Evolutionary conservation across 2,797 vertebrate genomes (phyloP), one percentile per base, ranked within the genome.

Genomic region (Silurus lanzhouensis): DNA sequence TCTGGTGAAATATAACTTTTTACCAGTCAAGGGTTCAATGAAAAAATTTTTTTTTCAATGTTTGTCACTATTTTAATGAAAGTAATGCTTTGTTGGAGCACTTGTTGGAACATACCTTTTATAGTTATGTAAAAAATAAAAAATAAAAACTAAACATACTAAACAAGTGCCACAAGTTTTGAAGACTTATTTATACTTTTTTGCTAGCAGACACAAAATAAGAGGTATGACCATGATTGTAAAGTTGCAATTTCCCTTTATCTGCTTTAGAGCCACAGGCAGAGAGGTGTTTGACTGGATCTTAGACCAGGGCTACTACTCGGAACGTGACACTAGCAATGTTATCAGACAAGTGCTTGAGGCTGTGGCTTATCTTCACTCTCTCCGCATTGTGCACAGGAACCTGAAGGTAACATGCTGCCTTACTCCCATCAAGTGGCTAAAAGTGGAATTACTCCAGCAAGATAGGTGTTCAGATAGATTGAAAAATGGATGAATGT

Each of bases 251-350:
- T 80, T 22, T 90, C 22, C 15, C 52, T 76, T 83, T 60, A 63
- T 67, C 88, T 89, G 86, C 86, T 83, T 84, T 92, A 99, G 98
- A 86, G 98, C 98, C 88, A 98, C 98, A 13, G 98, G 98, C 88
- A 96, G 98, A 87, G 98, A 99, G 91, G 98, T 99, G 86, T 99
- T 99, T 84, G 98, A 99, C 94, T 99, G 98, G 98, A 99, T 99
- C 94, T 94, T 99, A 93, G 98, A 99, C 92, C 98, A 99, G 94
- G 98, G 98, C 77, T 99, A 99, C 94, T 99, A 99, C 92, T 99
- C 98, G 0, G 98, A 99, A 93, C 95, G 95, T 88, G 98, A 99
- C 92, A 99, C 98, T 87, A 99, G 98, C 93, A 99, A 99, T 4
- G 98, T 99, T 91, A 96, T 99, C 89, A 95, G 98, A 87, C 98